Evolutionary conservation across 2,113 vertebrate genomes (phyloP).

Genomic region (Clarias gariepinus): DNA sequence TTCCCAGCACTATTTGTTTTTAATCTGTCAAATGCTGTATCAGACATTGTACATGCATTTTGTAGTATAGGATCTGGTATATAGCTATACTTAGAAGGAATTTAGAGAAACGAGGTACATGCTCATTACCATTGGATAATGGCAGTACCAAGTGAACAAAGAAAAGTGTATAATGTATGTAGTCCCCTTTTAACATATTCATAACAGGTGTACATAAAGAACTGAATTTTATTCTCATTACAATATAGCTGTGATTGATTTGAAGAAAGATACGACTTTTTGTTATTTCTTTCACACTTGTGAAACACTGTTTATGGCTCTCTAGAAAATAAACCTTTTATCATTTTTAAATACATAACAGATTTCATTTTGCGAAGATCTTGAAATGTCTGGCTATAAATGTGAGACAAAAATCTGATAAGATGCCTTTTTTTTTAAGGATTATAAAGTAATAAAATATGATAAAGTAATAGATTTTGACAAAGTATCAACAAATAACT

Average conservation of each 20-base stretch:
- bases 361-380: conserved; percentile 20
- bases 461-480: neutral
- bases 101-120: conserved; percentile 24
- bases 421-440: conserved; percentile 14
- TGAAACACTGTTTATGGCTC: conserved; percentile 7
- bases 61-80: conserved; percentile 50
- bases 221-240: conserved; percentile 40
- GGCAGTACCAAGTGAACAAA: conserved; percentile 19
- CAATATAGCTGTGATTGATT: conserved; percentile 42
- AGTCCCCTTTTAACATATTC: conserved; percentile 39
- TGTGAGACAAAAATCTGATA: neutral
- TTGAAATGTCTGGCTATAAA: neutral
- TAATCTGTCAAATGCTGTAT: conserved; percentile 40
- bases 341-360: neutral
- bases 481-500: neutral
- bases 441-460: neutral
- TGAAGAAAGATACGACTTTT: conserved; percentile 22
- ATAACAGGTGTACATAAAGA: conserved; percentile 50
- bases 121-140: conserved; percentile 27
- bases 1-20: conserved; percentile 41
- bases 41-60: conserved; percentile 44
- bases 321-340: conserved; percentile 17
- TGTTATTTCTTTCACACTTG: conserved; percentile 21
- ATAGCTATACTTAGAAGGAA: conserved; percentile 17
- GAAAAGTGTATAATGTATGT: conserved; percentile 35